phyloP scores from a whole-genome alignment of 1,140 invertebrate genomes.

The Megathymus violae region DNA sequence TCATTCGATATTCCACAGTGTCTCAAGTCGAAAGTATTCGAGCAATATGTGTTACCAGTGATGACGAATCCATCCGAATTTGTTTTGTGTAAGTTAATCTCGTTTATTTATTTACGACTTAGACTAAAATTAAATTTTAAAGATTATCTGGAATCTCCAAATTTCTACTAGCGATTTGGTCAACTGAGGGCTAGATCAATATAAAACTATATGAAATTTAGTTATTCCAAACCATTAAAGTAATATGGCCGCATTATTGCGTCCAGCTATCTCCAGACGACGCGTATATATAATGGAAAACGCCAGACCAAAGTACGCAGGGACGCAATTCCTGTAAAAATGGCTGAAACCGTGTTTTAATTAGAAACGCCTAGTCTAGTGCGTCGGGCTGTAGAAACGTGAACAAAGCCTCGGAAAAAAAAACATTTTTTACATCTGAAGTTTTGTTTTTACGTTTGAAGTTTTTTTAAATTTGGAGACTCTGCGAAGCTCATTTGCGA shows the following conservation, averaged over 20 bases:
- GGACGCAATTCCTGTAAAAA: slow-evolving; percentile 27
- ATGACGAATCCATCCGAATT: too few relatives aligned
- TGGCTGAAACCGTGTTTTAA: slow-evolving; percentile 32
- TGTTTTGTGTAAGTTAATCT: too few relatives aligned
- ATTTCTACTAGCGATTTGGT: too few relatives aligned
- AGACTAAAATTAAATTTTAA: too few relatives aligned
- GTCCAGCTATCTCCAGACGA: slow-evolving; percentile 7
- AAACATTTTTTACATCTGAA: slow-evolving; percentile 9
- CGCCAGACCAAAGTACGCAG: slow-evolving; percentile 20
- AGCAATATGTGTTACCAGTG: too few relatives aligned
- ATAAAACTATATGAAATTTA: background rate
- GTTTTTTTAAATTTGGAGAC: slow-evolving; percentile 13
- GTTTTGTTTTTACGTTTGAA: slow-evolving; percentile 12
- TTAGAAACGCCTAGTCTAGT: slow-evolving; percentile 33
- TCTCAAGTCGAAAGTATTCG: too few relatives aligned
- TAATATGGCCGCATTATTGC: background rate
- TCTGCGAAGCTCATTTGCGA: slow-evolving; percentile 10
- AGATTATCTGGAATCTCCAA: too few relatives aligned
- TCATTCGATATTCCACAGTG: too few relatives aligned
- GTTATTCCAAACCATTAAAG: background rate
- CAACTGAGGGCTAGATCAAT: too few relatives aligned
- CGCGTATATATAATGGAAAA: slow-evolving; percentile 15
- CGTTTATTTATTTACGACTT: too few relatives aligned
- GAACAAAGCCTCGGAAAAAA: slow-evolving; percentile 20
- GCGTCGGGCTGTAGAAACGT: slow-evolving; percentile 25